A percentile compares a stretch with the other conserved stretches of the same genome.
Evolutionary conservation across 1,140 invertebrate genomes (phyloP).

Genomic region (Delia radicum): DNA sequence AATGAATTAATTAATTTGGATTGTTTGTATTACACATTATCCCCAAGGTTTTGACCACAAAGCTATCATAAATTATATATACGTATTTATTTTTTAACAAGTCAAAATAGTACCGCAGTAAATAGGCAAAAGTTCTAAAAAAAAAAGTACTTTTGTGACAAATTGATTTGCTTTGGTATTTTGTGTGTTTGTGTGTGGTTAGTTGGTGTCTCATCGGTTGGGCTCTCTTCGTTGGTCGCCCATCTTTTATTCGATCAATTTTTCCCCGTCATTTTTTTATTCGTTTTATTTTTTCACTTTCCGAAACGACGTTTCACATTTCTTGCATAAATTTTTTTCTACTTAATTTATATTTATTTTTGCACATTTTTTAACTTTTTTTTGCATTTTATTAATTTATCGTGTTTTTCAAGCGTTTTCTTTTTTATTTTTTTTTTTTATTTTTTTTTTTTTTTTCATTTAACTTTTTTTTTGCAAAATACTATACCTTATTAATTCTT

Average conservation of each 20-base stretch:
- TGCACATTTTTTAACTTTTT: conserved; percentile 25
- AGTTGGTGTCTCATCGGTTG: conserved; percentile 25
- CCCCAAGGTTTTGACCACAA: no score
- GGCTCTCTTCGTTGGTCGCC: conserved; percentile 27
- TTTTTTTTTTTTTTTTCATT: not conserved
- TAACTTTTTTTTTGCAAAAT: not conserved
- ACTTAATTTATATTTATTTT: conserved; percentile 38
- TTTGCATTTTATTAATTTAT: not conserved
- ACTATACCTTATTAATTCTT: conserved; percentile 92
- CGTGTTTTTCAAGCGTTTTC: not conserved
- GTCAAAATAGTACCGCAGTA: no score
- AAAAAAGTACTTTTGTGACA: no score
- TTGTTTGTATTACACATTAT: no score
- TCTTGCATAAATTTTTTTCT: conserved; percentile 56
- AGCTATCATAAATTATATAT: no score
- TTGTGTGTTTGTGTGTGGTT: not conserved
- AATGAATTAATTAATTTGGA: no score
- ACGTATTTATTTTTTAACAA: no score
- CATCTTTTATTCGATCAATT: conserved; percentile 33
- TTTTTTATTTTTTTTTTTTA: not conserved
- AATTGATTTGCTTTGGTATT: no score
- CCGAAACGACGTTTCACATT: conserved; percentile 37
- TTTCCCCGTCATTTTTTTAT: conserved; percentile 46
- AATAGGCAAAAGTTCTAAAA: no score
- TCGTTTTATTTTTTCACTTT: conserved; percentile 46